Conservation (phyloP, 2,888 invertebrate species). For the Deilephila elpenor region DNA sequence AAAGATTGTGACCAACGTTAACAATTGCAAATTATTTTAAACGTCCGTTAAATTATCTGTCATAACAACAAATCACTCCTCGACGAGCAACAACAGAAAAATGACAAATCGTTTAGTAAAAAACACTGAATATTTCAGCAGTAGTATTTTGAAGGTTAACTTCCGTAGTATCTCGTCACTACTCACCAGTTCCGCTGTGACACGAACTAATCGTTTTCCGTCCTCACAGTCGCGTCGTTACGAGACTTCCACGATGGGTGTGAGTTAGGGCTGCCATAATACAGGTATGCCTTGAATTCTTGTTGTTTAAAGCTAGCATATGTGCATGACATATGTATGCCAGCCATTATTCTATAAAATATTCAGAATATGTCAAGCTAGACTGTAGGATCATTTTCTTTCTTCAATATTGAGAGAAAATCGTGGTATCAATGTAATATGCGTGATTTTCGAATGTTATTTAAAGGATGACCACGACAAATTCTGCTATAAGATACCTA, state of each 20-base stretch:
- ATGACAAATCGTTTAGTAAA: neutral
- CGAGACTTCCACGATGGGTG: conserved; percentile 6
- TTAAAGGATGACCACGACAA: too few species aligned
- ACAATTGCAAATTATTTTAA: too few species aligned
- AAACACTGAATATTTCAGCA: conserved; percentile 8
- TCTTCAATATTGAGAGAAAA: too few species aligned
- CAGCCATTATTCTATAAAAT: neutral
- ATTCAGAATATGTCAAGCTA: too few species aligned
- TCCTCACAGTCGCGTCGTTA: conserved; percentile 6
- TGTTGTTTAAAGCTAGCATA: neutral
- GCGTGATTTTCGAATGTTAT: too few species aligned
- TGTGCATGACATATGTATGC: neutral
- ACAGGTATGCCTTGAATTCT: neutral
- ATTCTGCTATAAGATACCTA: neutral
- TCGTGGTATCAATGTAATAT: too few species aligned
- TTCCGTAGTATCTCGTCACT: conserved; percentile 3
- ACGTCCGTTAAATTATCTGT: too few species aligned
- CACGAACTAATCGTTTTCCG: conserved; percentile 5
- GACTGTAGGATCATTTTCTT: too few species aligned
- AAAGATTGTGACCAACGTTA: too few species aligned
- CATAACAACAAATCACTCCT: neutral
- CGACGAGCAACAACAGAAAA: neutral
- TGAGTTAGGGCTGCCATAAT: neutral
- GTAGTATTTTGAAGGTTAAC: conserved; percentile 6
- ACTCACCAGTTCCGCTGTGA: conserved; percentile 1